These are phyloP conservation scores for Lipophrys pholis DNA, from an alignment of 2,113 vertebrate genomes.

Conservation along the genomic window DNA sequence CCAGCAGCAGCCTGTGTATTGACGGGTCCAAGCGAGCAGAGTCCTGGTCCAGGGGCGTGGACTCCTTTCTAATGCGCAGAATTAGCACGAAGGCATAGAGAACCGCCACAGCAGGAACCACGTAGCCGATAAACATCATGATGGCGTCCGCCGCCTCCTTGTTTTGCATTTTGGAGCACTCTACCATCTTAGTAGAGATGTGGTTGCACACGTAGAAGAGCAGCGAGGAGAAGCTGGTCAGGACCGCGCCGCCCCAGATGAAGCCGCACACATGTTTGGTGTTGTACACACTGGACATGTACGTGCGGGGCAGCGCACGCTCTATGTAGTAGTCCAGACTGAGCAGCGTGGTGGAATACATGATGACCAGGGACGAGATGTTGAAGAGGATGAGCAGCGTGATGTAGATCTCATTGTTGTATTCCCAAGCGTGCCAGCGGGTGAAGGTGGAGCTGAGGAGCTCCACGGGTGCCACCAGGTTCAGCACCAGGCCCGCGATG, in stretches of 20 bases:
- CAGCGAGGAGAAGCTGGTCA: slow-evolving; percentile 96
- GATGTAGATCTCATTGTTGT: slow-evolving; percentile 90
- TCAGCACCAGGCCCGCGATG: slow-evolving; percentile 92
- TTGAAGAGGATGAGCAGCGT: slow-evolving; percentile 96
- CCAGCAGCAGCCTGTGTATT: slow-evolving; percentile 91
- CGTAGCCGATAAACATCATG: slow-evolving; percentile 95
- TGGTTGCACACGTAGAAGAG: slow-evolving; percentile 97
- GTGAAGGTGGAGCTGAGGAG: slow-evolving; percentile 90
- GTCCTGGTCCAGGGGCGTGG: slow-evolving; percentile 93
- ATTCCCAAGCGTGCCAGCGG: slow-evolving; percentile 91
- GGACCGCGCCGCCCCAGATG: slow-evolving; percentile 96
- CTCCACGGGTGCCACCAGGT: slow-evolving; percentile 88
- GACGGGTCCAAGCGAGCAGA: slow-evolving; percentile 90
- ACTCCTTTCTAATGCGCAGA: slow-evolving; percentile 89
- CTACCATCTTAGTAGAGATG: slow-evolving; percentile 90
- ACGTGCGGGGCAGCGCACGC: slow-evolving; percentile 93
- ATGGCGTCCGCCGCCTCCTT: slow-evolving; percentile 93
- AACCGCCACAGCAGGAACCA: slow-evolving; percentile 90
- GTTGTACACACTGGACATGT: slow-evolving; percentile 98
- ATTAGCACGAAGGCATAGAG: slow-evolving; percentile 91
- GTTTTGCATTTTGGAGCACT: slow-evolving; percentile 97
- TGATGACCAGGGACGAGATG: slow-evolving; percentile 92
- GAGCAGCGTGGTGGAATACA: slow-evolving; percentile 96
- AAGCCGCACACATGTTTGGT: slow-evolving; percentile 96
- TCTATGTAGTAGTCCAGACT: slow-evolving; percentile 98